A percentile compares a stretch with the other conserved stretches of the same genome.
These are phyloP conservation scores for Heliothis peltigera DNA, from an alignment of 2,888 invertebrate genomes.

Conservation along the genomic window DNA sequence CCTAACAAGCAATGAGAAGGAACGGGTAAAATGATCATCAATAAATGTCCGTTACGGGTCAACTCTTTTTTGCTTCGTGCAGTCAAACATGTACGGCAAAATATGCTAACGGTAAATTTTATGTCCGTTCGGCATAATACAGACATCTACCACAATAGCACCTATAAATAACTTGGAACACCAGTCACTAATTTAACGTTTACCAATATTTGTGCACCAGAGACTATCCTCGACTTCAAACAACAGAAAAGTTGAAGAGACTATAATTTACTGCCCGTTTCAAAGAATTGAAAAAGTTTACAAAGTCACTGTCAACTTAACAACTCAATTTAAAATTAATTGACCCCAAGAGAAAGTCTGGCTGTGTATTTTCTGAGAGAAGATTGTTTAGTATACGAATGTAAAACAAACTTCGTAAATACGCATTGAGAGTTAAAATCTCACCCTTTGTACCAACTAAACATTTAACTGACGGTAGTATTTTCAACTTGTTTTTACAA, in stretches of 20 bases:
- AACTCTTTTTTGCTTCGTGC: constrained; percentile 3
- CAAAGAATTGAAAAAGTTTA: background rate
- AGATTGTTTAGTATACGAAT: background rate
- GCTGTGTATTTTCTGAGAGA: background rate
- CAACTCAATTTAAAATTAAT: constrained; percentile 28
- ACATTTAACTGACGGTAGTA: background rate
- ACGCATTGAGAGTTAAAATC: background rate
- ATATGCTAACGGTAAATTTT: background rate
- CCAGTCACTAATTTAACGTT: background rate
- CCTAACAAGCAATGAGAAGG: background rate
- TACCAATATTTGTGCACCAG: no score
- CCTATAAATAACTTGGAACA: background rate
- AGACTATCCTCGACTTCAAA: background rate
- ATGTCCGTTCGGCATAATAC: no score
- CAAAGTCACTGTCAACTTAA: constrained; percentile 14
- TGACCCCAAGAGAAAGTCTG: constrained; percentile 3
- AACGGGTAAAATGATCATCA: constrained; percentile 2
- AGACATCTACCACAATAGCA: no score
- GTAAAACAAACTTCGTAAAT: background rate
- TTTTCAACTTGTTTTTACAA: background rate
- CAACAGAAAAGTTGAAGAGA: background rate
- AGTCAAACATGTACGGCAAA: background rate
- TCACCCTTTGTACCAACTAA: background rate
- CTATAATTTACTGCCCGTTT: constrained; percentile 2
- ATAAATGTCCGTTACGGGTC: constrained; percentile 3